A percentile compares a stretch with the other conserved stretches of the same genome.
These are phyloP conservation scores for Cosmopolites sordidus DNA, from an alignment of 2,888 invertebrate species.

Conservation along the genomic window DNA sequence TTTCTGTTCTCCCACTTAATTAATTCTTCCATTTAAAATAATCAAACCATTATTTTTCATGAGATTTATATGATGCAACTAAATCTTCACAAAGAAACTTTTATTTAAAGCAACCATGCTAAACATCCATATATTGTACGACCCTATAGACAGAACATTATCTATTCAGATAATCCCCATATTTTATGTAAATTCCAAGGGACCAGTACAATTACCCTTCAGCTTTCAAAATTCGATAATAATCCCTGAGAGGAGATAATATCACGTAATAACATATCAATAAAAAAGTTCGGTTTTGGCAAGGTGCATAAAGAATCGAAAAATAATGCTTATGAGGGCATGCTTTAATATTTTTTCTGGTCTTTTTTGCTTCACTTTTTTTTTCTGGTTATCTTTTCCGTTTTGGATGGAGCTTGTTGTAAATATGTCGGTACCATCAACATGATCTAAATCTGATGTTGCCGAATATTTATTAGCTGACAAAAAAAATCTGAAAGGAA, in stretches of 20 bases:
- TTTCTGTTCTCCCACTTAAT: no score
- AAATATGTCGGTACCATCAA: not conserved
- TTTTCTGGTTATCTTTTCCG: no score
- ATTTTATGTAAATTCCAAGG: not conserved
- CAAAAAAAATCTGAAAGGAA: not conserved
- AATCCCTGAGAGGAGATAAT: conserved; percentile 16
- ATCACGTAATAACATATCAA: conserved; percentile 19
- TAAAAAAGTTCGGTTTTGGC: conserved; percentile 7
- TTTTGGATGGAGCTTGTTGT: no score
- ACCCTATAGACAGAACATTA: not conserved
- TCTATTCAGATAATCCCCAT: not conserved
- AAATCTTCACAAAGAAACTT: no score
- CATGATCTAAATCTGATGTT: not conserved
- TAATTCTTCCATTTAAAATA: no score
- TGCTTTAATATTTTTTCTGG: not conserved
- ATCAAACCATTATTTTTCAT: no score
- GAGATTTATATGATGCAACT: no score
- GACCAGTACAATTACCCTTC: not conserved
- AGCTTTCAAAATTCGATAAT: conserved; percentile 18
- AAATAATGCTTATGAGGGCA: conserved; percentile 1
- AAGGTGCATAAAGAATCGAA: conserved; percentile 1
- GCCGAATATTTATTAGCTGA: not conserved
- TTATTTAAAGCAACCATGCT: no score
- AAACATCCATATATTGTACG: no score
- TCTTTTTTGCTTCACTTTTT: no score